Evolutionary conservation across 2,888 invertebrate species (phyloP).

Genomic region (Trichogramma dendrolimi): DNA sequence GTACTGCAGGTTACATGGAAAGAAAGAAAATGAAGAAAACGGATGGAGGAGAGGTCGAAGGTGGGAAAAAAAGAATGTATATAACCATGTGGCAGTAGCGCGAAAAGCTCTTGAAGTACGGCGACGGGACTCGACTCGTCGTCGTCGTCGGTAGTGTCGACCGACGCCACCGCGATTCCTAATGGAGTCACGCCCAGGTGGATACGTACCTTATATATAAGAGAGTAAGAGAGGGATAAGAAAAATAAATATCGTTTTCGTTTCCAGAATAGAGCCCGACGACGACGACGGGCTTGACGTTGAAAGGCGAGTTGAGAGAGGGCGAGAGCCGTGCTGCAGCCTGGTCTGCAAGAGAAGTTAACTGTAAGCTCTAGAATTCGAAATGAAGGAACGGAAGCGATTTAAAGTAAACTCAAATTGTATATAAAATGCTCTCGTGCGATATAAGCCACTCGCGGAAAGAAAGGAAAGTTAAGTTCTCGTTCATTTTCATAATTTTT

Average conservation of each 20-base stretch:
- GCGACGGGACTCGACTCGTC: conserved; percentile 1
- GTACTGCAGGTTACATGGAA: not conserved
- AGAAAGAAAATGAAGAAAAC: not conserved
- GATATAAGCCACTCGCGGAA: no score
- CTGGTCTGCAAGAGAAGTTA: no score
- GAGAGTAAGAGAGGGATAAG: conserved; percentile 15
- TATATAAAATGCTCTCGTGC: no score
- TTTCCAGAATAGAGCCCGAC: conserved; percentile 17
- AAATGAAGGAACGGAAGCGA: conserved; percentile 1
- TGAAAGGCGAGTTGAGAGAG: conserved; percentile 15
- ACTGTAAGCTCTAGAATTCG: no score
- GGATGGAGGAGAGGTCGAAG: not conserved
- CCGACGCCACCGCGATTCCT: conserved; percentile 18
- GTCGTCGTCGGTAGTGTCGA: conserved; percentile 6
- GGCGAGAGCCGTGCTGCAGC: not conserved
- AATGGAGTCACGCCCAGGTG: conserved; percentile 32
- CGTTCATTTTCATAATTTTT: no score
- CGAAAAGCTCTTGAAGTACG: not conserved
- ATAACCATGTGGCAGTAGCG: not conserved
- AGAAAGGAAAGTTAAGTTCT: no score
- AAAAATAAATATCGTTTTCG: conserved; percentile 27
- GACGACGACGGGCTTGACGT: not conserved
- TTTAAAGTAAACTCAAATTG: conserved; percentile 14
- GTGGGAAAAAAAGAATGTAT: not conserved
- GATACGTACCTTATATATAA: conserved; percentile 19